phyloP scores from a whole-genome alignment of 2,113 vertebrate species.

The Gobiocypris rarus region DNA sequence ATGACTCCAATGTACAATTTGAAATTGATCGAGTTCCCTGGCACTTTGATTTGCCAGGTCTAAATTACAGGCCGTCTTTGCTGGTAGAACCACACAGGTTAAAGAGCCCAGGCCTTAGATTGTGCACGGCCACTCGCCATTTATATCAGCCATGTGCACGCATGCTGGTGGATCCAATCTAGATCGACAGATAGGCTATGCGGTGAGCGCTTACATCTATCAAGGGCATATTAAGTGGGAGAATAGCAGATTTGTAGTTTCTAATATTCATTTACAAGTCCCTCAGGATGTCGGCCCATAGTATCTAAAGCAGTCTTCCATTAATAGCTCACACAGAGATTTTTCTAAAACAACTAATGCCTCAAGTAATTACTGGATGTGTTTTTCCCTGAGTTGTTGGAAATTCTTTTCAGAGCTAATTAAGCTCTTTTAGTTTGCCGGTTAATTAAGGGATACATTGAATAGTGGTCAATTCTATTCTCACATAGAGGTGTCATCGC shows the following conservation, averaged over 20 bases:
- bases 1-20: conserved; percentile 49
- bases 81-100: conserved; percentile 8
- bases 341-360: conserved; percentile 29
- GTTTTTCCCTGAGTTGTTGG: neutral
- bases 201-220: neutral
- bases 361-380: conserved; percentile 15
- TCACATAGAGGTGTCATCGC: conserved; percentile 30
- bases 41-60: conserved; percentile 36
- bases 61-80: conserved; percentile 29
- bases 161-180: neutral
- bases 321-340: conserved; percentile 30
- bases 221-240: conserved; percentile 32
- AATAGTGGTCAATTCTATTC: conserved; percentile 17
- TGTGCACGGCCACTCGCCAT: neutral
- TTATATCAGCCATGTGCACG: neutral
- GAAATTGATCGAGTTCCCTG: conserved; percentile 50
- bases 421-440: conserved; percentile 14
- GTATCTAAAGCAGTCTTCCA: conserved; percentile 27
- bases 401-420: conserved; percentile 8
- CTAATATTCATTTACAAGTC: conserved; percentile 21
- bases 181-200: conserved; percentile 20
- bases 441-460: conserved; percentile 22
- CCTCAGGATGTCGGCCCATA: neutral
- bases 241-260: conserved; percentile 21
- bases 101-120: conserved; percentile 23